Base-by-base conservation (phyloP, 2,113 vertebrate species). In the Vicugna pacos region DNA sequence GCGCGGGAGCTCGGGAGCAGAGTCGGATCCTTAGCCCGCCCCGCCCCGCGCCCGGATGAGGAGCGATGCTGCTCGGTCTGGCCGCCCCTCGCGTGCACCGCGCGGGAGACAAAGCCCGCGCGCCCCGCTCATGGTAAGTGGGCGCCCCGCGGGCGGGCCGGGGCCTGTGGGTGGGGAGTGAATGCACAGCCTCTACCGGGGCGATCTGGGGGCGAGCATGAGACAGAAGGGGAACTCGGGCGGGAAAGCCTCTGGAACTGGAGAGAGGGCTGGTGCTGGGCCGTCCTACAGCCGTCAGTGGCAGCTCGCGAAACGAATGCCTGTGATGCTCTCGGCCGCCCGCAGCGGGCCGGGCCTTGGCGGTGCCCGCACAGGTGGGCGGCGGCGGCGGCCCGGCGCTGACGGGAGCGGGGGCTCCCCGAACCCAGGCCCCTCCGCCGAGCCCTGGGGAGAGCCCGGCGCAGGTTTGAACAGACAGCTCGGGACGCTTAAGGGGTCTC, bases 41-140 rank as follows among this genome's bases (percentile, higher is more conserved):
- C 8, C 20, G 65, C 82, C 52, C 84, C 90, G 56, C 56, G 60
- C 28, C 73, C 70, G 5, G 12, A 32, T 26, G 26, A n/a, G 50
- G 70, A 67, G 94, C 79, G 96, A 96, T 67, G 96, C 91, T 20
- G 16, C 70, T 46, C 52, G 52, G 65, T 54, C 77, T 73, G 83
- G 35, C 30, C 19, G 52, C 17, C 50, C 69, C 46, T 50, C 35
- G 38, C 28, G 56, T 19, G 42, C 30, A 12, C 85, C 16, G 50
- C 35, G 32, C 72, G 0, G n/a, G 73, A 90, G 96, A 94, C 96
- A 35, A 93, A 92, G 93, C 91, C 95, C 81, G 88, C 72, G 93
- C 54, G 62, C 64, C 56, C 46, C 58, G 75, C 75, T 65, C 46
- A 38, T 73, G 95, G 97, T 97, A 92, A 97, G 93, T 88, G 95